These are phyloP conservation scores for Agonopterix heracliana DNA, from an alignment of 2,888 invertebrate genomes.

Conservation along the genomic window DNA sequence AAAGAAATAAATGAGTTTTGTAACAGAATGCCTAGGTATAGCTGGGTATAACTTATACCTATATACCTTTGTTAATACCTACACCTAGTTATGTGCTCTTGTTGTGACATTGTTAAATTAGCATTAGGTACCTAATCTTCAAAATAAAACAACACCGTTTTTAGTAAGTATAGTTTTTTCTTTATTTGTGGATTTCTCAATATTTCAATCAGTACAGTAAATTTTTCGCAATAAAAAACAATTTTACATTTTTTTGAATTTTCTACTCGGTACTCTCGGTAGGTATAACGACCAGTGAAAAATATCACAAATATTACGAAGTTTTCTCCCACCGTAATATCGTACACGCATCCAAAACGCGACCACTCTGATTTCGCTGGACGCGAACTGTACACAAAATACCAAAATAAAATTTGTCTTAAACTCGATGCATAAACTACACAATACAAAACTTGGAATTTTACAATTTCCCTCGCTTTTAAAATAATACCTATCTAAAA, in stretches of 20 bases:
- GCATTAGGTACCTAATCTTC: too few species aligned
- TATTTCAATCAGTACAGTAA: slow-evolving; percentile 57
- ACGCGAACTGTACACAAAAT: slow-evolving; percentile 60
- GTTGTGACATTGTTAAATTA: too few species aligned
- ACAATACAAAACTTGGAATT: slow-evolving; percentile 52
- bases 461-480: slow-evolving; percentile 46
- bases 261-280: too few species aligned
- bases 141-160: background rate
- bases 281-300: slow-evolving; percentile 32
- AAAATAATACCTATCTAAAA: slow-evolving; percentile 47
- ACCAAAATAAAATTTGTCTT: slow-evolving; percentile 62
- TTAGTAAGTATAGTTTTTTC: slow-evolving; percentile 27
- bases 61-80: too few species aligned
- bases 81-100: too few species aligned
- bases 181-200: slow-evolving; percentile 66
- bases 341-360: slow-evolving; percentile 54
- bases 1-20: too few species aligned
- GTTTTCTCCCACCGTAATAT: slow-evolving; percentile 32
- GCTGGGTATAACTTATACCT: too few species aligned
- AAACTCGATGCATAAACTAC: too few species aligned
- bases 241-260: slow-evolving; percentile 63
- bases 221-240: slow-evolving; percentile 54
- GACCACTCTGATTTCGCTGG: slow-evolving; percentile 48
- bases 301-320: slow-evolving; percentile 48
- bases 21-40: too few species aligned